Evolutionary conservation across 2,797 vertebrate genomes (phyloP).

Genomic region (Prionace glauca): DNA sequence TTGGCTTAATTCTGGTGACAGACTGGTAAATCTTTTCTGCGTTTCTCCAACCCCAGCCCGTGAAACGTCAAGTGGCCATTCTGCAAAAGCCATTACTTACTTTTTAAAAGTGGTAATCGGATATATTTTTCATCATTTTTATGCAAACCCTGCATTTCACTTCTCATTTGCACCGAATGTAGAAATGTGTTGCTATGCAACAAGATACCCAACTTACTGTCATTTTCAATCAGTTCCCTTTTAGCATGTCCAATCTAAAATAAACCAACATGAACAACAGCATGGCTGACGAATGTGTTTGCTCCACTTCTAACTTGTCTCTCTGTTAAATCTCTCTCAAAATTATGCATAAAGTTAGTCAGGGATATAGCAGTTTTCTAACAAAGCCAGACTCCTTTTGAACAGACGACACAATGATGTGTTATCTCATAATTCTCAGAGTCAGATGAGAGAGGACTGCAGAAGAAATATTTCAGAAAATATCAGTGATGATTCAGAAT

Average conservation of each 20-base stretch:
- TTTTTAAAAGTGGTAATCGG: not conserved
- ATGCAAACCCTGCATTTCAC: slow-evolving; percentile 43
- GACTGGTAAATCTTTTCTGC: not conserved
- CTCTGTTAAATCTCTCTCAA: not conserved
- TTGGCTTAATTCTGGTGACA: not conserved
- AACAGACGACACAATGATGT: not conserved
- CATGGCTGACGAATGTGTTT: not conserved
- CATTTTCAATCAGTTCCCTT: not conserved
- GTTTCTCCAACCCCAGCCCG: not conserved
- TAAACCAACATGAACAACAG: not conserved
- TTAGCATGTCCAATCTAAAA: not conserved
- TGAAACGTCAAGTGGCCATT: not conserved
- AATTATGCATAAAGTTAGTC: not conserved
- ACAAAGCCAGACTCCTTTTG: not conserved
- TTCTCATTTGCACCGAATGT: slow-evolving; percentile 51
- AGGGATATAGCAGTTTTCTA: not conserved
- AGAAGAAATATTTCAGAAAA: not conserved
- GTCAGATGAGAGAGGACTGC: not conserved
- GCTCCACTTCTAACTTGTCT: not conserved
- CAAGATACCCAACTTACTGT: slow-evolving; percentile 38
- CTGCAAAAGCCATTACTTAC: not conserved
- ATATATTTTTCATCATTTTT: slow-evolving; percentile 38
- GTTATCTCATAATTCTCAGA: not conserved
- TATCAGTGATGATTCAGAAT: not conserved
- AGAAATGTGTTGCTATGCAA: slow-evolving; percentile 55